Conservation (phyloP, 2,113 vertebrate species). For the Cricetomys ansorgei region DNA sequence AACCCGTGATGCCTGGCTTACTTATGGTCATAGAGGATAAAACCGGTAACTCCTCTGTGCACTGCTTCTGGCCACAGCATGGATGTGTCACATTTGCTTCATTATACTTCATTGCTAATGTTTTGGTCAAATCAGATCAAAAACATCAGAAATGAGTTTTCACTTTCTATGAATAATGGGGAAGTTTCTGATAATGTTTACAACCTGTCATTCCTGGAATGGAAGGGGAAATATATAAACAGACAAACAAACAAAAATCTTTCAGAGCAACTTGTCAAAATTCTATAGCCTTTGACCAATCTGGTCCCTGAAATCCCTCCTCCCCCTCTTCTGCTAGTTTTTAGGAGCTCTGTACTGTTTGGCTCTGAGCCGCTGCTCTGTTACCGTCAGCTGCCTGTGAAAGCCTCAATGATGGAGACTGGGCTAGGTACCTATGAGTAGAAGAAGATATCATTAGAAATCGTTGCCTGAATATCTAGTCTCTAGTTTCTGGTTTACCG, state of each 20-base stretch:
- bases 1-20: not conserved
- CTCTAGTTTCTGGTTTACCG: too few relatives aligned
- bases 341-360: too few relatives aligned
- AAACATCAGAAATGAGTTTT: not conserved
- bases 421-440: too few relatives aligned
- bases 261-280: not conserved
- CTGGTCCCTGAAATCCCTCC: too few relatives aligned
- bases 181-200: not conserved
- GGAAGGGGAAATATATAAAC: not conserved
- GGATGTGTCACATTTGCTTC: not conserved
- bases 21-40: not conserved
- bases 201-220: not conserved
- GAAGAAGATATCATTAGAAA: too few relatives aligned
- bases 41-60: accelerated
- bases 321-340: too few relatives aligned
- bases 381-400: too few relatives aligned
- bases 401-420: too few relatives aligned
- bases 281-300: too few relatives aligned
- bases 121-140: not conserved
- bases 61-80: not conserved
- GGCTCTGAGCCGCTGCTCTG: too few relatives aligned
- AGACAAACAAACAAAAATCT: not conserved
- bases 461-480: too few relatives aligned
- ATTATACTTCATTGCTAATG: not conserved
- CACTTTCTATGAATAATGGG: not conserved